phyloP scores from a whole-genome alignment of 1,140 invertebrate species.

The Drosophila arizonae region DNA sequence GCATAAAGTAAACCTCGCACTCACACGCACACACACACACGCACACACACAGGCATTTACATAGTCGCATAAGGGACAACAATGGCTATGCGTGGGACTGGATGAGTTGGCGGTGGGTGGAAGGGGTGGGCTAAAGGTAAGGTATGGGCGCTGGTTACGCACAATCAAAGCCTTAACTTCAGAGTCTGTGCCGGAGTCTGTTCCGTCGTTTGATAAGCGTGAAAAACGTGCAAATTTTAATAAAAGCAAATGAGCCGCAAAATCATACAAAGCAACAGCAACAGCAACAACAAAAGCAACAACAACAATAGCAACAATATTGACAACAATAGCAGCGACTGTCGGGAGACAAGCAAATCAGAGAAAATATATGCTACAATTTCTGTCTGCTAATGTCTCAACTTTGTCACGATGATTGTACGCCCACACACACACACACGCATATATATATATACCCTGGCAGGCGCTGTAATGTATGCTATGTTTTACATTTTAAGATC shows the following conservation, averaged over 20 bases:
- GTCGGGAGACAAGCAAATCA: constrained; percentile 44
- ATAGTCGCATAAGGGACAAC: neutral
- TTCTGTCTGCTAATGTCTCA: constrained; percentile 67
- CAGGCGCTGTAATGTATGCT: constrained; percentile 25
- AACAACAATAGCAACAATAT: constrained; percentile 17
- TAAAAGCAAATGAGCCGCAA: constrained; percentile 78
- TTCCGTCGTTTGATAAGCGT: constrained; percentile 64
- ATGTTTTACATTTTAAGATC: constrained; percentile 41
- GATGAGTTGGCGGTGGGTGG: too few species aligned
- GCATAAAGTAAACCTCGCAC: constrained; percentile 69
- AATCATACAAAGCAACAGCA: constrained; percentile 64
- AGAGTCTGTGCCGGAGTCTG: constrained; percentile 1
- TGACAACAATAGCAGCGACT: constrained; percentile 11
- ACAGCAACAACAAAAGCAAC: constrained; percentile 14
- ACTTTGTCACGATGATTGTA: constrained; percentile 62
- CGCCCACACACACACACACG: constrained; percentile 19
- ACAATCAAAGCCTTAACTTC: constrained; percentile 63
- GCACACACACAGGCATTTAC: neutral
- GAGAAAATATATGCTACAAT: constrained; percentile 59
- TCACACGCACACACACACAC: constrained; percentile 27
- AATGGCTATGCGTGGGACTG: neutral
- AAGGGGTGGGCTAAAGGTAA: too few species aligned
- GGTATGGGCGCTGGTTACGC: constrained; percentile 21
- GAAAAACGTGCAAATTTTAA: constrained; percentile 79
- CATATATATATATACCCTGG: constrained; percentile 5